phyloP scores from a whole-genome alignment of 2,888 invertebrate genomes.

The Gastrophysa polygoni region DNA sequence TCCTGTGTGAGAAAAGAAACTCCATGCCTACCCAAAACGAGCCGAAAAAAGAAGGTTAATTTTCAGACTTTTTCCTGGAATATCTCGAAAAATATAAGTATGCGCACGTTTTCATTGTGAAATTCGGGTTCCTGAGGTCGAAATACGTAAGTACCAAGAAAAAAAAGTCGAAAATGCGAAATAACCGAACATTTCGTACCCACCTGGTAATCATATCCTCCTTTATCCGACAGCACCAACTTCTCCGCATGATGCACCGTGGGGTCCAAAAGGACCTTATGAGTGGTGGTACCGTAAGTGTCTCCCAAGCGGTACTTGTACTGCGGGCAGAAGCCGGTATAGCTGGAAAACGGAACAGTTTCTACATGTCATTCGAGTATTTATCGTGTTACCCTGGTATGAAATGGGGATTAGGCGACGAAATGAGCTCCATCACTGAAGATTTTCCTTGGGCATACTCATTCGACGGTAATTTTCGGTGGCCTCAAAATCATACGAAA shows the following conservation, averaged over 20 bases:
- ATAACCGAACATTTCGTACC: background rate
- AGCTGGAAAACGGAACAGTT: constrained; percentile 58
- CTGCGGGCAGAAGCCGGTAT: constrained; percentile 79
- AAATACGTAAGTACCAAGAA: no score
- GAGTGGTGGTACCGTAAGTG: constrained; percentile 76
- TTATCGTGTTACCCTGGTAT: constrained; percentile 69
- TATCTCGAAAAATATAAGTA: no score
- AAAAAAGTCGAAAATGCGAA: no score
- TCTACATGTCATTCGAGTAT: background rate
- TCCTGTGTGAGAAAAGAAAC: no score
- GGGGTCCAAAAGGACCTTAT: constrained; percentile 76
- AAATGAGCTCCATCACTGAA: constrained; percentile 60
- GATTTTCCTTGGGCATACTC: constrained; percentile 18
- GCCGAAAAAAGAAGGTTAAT: no score
- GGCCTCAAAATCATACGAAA: background rate
- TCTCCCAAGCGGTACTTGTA: constrained; percentile 76
- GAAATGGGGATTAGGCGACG: constrained; percentile 73
- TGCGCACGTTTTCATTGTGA: no score
- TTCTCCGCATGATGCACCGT: constrained; percentile 74
- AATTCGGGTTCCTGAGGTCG: no score
- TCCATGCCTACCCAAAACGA: no score
- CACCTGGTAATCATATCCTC: constrained; percentile 69
- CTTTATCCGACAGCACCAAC: constrained; percentile 69
- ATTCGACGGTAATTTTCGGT: constrained; percentile 10
- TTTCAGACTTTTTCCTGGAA: no score